Conservation (phyloP, 2,888 invertebrate species). For the Yponomeuta malinellus region DNA sequence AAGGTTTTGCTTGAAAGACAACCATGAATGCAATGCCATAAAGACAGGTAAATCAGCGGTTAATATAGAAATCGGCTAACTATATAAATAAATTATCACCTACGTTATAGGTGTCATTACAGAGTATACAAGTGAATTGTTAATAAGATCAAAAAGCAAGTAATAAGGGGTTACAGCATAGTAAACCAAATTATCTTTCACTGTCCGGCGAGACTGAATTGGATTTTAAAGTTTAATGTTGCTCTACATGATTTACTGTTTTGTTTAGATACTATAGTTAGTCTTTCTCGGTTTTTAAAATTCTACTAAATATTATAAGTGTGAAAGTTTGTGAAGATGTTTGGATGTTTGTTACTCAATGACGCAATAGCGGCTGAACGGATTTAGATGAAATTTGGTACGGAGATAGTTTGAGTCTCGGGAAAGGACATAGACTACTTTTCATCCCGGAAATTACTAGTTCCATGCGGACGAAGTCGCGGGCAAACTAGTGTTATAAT, state of each 20-base stretch:
- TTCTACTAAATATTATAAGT: too few relatives aligned
- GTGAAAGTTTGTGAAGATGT: too few relatives aligned
- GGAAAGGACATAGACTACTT: too few relatives aligned
- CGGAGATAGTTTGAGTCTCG: too few relatives aligned
- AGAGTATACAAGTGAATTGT: background rate
- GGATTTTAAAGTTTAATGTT: background rate
- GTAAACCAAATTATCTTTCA: background rate
- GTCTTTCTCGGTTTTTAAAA: too few relatives aligned
- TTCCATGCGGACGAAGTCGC: too few relatives aligned
- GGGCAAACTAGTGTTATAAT: too few relatives aligned
- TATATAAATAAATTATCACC: background rate
- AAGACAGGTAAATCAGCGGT: background rate
- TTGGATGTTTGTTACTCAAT: too few relatives aligned
- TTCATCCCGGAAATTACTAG: too few relatives aligned
- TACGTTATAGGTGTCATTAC: background rate
- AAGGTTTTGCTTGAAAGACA: background rate
- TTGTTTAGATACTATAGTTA: too few relatives aligned
- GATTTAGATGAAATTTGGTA: too few relatives aligned
- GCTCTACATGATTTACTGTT: background rate
- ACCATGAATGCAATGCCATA: background rate
- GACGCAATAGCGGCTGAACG: too few relatives aligned
- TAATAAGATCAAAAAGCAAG: constrained; percentile 1
- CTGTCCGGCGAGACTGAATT: background rate
- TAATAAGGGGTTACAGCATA: constrained; percentile 1
- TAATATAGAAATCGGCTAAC: background rate